Evolutionary conservation across 2,113 vertebrate genomes (phyloP), one percentile per base, ranked within the genome.

Genomic region (Orthonyx spaldingii): DNA sequence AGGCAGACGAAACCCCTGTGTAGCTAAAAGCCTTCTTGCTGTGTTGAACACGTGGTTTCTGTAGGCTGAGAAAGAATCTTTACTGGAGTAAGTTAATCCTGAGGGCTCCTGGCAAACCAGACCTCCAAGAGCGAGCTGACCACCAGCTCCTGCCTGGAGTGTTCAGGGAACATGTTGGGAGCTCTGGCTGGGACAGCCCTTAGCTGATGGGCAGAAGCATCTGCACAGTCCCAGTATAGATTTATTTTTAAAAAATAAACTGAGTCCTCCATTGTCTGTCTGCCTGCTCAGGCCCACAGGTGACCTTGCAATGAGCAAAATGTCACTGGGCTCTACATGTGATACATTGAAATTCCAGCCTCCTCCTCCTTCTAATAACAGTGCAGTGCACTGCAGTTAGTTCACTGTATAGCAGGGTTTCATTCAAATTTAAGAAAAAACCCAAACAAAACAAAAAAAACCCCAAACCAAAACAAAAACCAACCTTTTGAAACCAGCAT

Each of bases 31-130:
- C 16, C 1, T 28, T 15, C 27, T 13, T 39, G 27, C n/a, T 35
- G 63, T 15, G 14, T 27, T 20, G 37, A 39, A 11, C 0, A 0
- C 0, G 0, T 30, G 47, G 21, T 39, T 74, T 70, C 33, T 23
- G n/a, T 26, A 35, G 56, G 24, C 1, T 22, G 79, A 23, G 78
- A 56, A 33, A 41, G 26, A 46, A 12, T 22, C 16, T 69, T 16
- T 6, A 4, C 6, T 35, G 69, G 16, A 26, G 17, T 6, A 3
- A 26, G 24, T 44, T 41, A 55, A 0, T 47, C 42, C 55, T 11
- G 27, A 35, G 50, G 23, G 5, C 37, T 60, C 10, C 44, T 49
- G n/a, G 41, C 65, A 57, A n/a, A 26, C 23, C 33, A 19, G 22
- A 21, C 15, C 28, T 50, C 53, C 12, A 24, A 3, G 32, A 28